Conservation (phyloP, 1,140 invertebrate species). For the Plodia interpunctella region DNA sequence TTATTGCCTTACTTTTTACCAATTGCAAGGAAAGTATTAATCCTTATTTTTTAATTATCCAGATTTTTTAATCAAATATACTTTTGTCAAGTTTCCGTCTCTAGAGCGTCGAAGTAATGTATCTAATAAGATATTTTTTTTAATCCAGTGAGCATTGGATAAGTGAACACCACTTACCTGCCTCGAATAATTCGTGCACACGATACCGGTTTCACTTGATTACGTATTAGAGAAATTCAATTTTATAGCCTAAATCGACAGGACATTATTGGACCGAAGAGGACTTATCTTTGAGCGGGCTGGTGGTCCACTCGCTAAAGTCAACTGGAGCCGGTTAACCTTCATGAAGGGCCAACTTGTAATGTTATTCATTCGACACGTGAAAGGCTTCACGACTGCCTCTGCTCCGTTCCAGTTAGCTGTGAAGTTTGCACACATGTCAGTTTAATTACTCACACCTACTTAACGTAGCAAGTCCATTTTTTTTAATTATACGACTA, state of each 20-base stretch:
- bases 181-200: not conserved
- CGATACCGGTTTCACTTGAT: not conserved
- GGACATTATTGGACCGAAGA: conserved; percentile 9
- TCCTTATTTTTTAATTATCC: too few species aligned
- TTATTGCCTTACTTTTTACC: too few species aligned
- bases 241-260: not conserved
- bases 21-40: too few species aligned
- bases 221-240: not conserved
- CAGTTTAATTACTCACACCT: conserved; percentile 18
- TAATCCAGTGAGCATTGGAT: not conserved
- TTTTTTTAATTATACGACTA: too few species aligned
- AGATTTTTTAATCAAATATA: too few species aligned
- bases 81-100: too few species aligned
- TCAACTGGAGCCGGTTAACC: conserved; percentile 33
- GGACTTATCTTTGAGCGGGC: conserved; percentile 31
- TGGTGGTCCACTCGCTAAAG: conserved; percentile 29
- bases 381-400: conserved; percentile 28
- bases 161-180: conserved; percentile 3
- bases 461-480: too few species aligned
- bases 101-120: too few species aligned
- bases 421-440: conserved; percentile 36
- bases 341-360: conserved; percentile 29
- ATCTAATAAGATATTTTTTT: too few species aligned
- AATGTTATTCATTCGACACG: conserved; percentile 22
- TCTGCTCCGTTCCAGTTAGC: conserved; percentile 28